Evolutionary conservation across 2,113 vertebrate species (phyloP).

Genomic region (Delphinus delphis): DNA sequence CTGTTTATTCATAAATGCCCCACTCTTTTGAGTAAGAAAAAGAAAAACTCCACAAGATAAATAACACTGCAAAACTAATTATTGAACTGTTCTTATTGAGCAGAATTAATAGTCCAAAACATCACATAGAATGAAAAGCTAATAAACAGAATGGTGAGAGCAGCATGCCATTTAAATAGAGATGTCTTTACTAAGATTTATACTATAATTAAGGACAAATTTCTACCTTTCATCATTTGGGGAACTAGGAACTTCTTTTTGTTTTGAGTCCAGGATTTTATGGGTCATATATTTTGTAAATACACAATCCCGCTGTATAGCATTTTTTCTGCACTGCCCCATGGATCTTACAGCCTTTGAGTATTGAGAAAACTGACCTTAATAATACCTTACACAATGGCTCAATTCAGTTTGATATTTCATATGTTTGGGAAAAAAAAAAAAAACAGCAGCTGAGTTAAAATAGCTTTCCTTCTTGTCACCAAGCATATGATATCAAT

Average conservation of each 20-base stretch:
- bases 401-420: constrained; percentile 43
- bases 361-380: not conserved
- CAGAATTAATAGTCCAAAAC: constrained; percentile 62
- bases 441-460: not conserved
- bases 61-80: constrained; percentile 73
- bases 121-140: constrained; percentile 45
- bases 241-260: not conserved
- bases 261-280: not conserved
- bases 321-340: not conserved
- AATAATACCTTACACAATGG: not conserved
- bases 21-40: constrained; percentile 47
- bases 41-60: constrained; percentile 42
- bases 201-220: constrained; percentile 28
- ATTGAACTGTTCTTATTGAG: constrained; percentile 44
- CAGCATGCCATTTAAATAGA: constrained; percentile 33
- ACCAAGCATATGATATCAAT: not conserved
- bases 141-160: constrained; percentile 48
- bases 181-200: constrained; percentile 44
- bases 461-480: not conserved
- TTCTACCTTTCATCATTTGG: constrained; percentile 41
- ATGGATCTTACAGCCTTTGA: not conserved
- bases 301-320: not conserved
- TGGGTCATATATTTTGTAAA: not conserved
- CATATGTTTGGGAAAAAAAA: not conserved
- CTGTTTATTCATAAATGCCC: constrained; percentile 42